Conservation (phyloP, 1,140 invertebrate species). For the Alviniconcha marisindica region DNA sequence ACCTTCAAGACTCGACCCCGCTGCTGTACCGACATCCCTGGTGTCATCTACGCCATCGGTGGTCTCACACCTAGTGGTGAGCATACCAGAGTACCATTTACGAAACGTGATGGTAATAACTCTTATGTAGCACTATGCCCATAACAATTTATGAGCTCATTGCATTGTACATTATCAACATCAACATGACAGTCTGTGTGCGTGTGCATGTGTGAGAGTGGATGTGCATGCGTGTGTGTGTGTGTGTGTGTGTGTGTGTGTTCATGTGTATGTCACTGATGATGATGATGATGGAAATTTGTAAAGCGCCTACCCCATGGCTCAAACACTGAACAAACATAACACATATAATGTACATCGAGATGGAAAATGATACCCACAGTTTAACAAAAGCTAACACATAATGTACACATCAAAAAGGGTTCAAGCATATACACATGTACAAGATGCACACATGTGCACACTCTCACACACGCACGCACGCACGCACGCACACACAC, state of each 20-base stretch:
- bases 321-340: too few relatives aligned
- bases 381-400: too few relatives aligned
- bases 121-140: too few relatives aligned
- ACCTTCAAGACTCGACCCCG: slow-evolving; percentile 85
- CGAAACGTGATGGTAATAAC: not conserved
- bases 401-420: too few relatives aligned
- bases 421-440: too few relatives aligned
- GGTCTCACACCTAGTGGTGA: slow-evolving; percentile 87
- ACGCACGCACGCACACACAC: too few relatives aligned
- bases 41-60: slow-evolving; percentile 91
- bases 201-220: slow-evolving; percentile 16
- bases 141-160: not conserved
- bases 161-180: not conserved
- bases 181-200: slow-evolving; percentile 17
- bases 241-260: not conserved
- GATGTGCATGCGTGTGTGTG: not conserved
- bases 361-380: too few relatives aligned
- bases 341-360: too few relatives aligned
- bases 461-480: too few relatives aligned
- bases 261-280: not conserved
- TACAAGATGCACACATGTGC: too few relatives aligned
- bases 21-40: slow-evolving; percentile 84
- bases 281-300: not conserved
- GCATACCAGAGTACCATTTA: too few relatives aligned
- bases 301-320: too few relatives aligned